A percentile compares a stretch with the other conserved stretches of the same genome.
Conservation (phyloP, 23 tunicate species). For the Ascidia mentula region DNA sequence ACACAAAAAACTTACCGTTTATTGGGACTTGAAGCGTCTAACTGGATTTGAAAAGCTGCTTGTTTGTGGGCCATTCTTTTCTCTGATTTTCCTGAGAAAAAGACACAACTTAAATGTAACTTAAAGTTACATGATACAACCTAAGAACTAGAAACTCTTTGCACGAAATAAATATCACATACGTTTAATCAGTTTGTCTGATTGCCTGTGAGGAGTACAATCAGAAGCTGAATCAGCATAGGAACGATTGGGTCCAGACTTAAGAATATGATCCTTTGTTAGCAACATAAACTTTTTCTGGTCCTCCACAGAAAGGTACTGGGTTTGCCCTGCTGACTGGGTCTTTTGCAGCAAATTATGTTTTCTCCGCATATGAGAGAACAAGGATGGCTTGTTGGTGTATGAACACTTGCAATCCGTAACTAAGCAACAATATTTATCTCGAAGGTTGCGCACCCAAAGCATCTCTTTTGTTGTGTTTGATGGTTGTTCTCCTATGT, state of each 20-base stretch:
- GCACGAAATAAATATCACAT: too few species aligned
- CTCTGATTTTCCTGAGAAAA: background rate
- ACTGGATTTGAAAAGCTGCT: constrained; percentile 1
- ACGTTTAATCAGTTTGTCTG: too few species aligned
- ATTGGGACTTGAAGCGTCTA: background rate
- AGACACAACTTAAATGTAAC: background rate
- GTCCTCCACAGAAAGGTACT: background rate
- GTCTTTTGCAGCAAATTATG: background rate
- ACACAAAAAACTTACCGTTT: background rate
- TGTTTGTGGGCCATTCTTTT: background rate
- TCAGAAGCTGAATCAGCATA: too few species aligned
- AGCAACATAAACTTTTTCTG: too few species aligned
- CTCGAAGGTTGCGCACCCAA: background rate
- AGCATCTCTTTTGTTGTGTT: background rate
- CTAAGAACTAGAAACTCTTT: background rate
- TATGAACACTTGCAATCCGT: background rate
- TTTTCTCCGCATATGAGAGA: background rate
- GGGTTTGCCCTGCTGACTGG: background rate
- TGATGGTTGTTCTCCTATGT: background rate
- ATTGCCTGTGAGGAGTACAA: too few species aligned
- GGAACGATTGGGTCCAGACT: too few species aligned
- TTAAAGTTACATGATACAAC: background rate
- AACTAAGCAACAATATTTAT: background rate
- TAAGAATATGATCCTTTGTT: too few species aligned
- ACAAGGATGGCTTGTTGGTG: background rate